Percentiles rank a stretch among this genome's conserved stretches.
phyloP scores from a whole-genome alignment of 2,888 invertebrate species.

The Ametastegia equiseti region DNA sequence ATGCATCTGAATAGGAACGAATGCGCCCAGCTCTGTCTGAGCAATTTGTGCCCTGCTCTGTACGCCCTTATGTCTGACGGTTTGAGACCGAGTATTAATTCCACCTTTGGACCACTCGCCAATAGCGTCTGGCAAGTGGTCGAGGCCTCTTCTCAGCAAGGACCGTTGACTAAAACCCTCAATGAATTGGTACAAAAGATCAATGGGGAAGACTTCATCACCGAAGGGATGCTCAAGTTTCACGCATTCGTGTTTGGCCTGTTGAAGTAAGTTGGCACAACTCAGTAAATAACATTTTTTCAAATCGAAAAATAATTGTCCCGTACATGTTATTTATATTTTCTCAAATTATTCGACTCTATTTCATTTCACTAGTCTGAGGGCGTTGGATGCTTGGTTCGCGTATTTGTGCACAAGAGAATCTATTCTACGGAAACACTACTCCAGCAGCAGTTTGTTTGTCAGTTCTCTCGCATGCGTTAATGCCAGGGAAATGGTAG shows the following conservation, averaged over 20 bases:
- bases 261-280: constrained; percentile 82
- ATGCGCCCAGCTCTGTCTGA: constrained; percentile 86
- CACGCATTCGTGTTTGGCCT: constrained; percentile 93
- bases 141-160: constrained; percentile 92
- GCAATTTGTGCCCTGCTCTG: constrained; percentile 89
- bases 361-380: constrained; percentile 79
- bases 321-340: too few relatives aligned
- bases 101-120: constrained; percentile 90
- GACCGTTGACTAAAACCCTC: constrained; percentile 89
- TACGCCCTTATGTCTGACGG: constrained; percentile 92
- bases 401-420: constrained; percentile 91
- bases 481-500: constrained; percentile 79
- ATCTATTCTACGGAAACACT: constrained; percentile 88
- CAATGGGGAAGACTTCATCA: constrained; percentile 89
- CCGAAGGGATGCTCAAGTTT: constrained; percentile 91
- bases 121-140: constrained; percentile 95
- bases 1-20: constrained; percentile 79
- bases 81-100: constrained; percentile 87
- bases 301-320: too few relatives aligned
- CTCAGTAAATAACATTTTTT: constrained; percentile 29
- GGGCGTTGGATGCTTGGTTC: constrained; percentile 94
- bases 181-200: constrained; percentile 90
- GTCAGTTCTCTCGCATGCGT: constrained; percentile 79
- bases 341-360: constrained; percentile 2
- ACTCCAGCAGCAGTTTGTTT: constrained; percentile 86